These are phyloP conservation scores for Diadophis punctatus DNA, from an alignment of 2,113 vertebrate species.

Conservation along the genomic window DNA sequence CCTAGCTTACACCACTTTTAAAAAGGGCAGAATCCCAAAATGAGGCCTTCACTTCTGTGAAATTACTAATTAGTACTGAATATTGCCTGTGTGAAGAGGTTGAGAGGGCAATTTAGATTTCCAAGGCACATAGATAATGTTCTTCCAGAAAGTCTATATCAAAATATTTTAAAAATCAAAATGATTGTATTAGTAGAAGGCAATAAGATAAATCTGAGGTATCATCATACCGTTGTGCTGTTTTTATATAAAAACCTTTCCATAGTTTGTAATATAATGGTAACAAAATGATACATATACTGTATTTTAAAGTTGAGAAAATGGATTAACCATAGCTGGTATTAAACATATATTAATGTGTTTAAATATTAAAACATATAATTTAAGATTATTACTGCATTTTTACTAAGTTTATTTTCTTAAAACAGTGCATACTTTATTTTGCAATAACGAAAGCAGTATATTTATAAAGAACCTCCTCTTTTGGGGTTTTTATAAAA, in stretches of 20 bases:
- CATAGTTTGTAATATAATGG: neutral
- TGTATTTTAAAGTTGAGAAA: constrained; percentile 1
- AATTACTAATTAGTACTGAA: neutral
- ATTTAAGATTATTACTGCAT: constrained; percentile 13
- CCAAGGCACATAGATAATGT: neutral
- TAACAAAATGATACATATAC: neutral
- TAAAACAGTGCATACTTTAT: constrained; percentile 10
- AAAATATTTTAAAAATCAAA: neutral
- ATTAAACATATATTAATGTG: neutral
- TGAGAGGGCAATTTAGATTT: neutral
- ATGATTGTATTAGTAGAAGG: neutral
- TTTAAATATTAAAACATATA: neutral
- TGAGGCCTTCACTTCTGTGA: neutral
- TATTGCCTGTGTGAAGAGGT: neutral
- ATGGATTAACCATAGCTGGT: neutral
- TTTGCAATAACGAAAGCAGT: constrained; percentile 27
- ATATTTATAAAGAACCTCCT: constrained; percentile 35
- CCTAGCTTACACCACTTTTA: neutral
- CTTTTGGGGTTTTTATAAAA: neutral
- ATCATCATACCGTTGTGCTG: neutral
- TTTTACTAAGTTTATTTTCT: constrained; percentile 14
- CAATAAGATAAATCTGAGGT: neutral
- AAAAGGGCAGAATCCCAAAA: neutral
- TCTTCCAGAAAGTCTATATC: neutral
- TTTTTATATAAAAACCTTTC: neutral